Evolutionary conservation across 1,140 invertebrate genomes (phyloP).

Genomic region (Diuraphis noxia): DNA sequence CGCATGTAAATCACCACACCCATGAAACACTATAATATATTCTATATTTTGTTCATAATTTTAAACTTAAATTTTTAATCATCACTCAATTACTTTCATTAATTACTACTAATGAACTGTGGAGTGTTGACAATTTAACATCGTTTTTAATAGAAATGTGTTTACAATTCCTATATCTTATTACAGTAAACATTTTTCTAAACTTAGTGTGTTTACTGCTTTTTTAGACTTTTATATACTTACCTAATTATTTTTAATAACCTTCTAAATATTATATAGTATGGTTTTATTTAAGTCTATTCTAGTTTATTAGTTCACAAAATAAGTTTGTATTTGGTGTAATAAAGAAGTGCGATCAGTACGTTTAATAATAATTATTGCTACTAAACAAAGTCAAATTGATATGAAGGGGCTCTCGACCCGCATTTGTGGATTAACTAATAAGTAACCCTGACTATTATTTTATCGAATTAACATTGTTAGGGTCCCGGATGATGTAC

Average conservation of each 20-base stretch:
- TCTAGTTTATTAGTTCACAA: neutral
- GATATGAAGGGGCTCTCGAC: slow-evolving; percentile 45
- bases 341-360: slow-evolving; percentile 36
- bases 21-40: no score
- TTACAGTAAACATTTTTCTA: neutral
- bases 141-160: neutral
- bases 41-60: no score
- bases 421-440: slow-evolving; percentile 50
- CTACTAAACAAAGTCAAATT: slow-evolving; percentile 51
- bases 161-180: neutral
- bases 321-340: slow-evolving; percentile 33
- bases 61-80: no score
- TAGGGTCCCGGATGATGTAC: slow-evolving; percentile 45
- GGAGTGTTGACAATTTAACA: neutral
- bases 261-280: neutral
- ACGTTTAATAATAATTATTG: slow-evolving; percentile 43
- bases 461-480: slow-evolving; percentile 52
- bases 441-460: slow-evolving; percentile 53
- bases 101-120: no score
- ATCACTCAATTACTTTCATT: no score
- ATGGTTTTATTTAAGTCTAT: neutral
- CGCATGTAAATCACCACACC: no score
- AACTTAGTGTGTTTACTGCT: neutral
- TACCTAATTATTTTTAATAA: neutral
- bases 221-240: no score